A percentile compares a stretch with the other conserved stretches of the same genome.
These are phyloP conservation scores for Mormyrops attenuatus DNA, from an alignment of 2,797 vertebrate genomes.

Conservation along the genomic window DNA sequence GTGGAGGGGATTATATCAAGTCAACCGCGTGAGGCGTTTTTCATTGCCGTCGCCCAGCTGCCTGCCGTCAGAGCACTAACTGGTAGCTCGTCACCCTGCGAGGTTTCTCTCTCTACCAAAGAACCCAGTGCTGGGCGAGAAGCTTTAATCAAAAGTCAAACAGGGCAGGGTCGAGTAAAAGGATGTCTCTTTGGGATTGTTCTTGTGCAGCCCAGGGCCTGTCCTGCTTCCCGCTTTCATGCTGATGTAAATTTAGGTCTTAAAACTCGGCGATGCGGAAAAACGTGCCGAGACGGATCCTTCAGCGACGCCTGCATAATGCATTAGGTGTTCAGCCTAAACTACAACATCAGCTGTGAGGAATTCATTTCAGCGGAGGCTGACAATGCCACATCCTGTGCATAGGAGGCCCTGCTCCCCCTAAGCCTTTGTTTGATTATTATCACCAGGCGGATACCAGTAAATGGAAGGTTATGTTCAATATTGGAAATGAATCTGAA, in stretches of 20 bases:
- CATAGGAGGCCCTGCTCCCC: background rate
- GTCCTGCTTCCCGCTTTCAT: background rate
- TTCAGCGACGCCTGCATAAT: background rate
- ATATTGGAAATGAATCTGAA: background rate
- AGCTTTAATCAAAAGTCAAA: slow-evolving; percentile 7
- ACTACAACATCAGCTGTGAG: background rate
- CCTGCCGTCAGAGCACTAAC: background rate
- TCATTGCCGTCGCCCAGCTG: background rate
- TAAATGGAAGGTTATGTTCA: background rate
- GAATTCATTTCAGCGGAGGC: background rate
- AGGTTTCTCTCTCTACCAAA: background rate
- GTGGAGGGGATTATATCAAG: background rate
- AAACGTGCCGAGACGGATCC: background rate
- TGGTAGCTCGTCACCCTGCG: background rate
- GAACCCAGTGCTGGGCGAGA: background rate
- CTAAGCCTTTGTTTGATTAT: background rate
- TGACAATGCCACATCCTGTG: background rate
- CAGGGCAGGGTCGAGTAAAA: background rate
- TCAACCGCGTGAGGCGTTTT: background rate
- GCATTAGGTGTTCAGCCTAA: slow-evolving; percentile 9
- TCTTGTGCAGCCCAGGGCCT: background rate
- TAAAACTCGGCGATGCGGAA: background rate
- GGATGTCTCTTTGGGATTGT: background rate
- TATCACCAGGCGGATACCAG: background rate
- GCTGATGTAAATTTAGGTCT: slow-evolving; percentile 9